Evolutionary conservation across 92 coral and sea anemone species (phyloP).

Genomic region (Palythoa heliodiscus): DNA sequence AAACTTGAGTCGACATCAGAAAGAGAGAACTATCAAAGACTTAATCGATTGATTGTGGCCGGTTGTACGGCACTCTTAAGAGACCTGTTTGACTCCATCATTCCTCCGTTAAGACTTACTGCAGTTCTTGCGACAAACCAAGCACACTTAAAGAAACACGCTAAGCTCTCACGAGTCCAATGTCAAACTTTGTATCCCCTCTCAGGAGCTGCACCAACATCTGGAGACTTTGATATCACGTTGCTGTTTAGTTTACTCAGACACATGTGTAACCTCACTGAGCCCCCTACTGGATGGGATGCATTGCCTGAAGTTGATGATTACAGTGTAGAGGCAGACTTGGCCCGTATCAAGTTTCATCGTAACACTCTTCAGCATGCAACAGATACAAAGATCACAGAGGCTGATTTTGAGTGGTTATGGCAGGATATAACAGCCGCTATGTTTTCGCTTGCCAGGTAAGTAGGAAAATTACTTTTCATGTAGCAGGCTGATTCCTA

Average conservation of each 20-base stretch:
- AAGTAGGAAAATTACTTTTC: background rate
- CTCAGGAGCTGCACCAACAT: background rate
- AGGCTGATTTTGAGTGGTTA: background rate
- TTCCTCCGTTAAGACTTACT: slow-evolving; percentile 3
- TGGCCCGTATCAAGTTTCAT: slow-evolving; percentile 4
- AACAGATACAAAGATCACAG: background rate
- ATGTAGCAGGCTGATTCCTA: background rate
- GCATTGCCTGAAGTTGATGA: slow-evolving; percentile 11
- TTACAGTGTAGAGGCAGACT: background rate
- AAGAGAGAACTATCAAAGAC: slow-evolving; percentile 18
- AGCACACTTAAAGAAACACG: background rate
- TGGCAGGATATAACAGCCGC: background rate
- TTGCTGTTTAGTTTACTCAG: background rate
- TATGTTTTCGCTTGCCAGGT: background rate
- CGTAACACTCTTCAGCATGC: background rate
- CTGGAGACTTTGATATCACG: slow-evolving; percentile 6
- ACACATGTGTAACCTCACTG: slow-evolving; percentile 4
- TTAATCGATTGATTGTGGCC: slow-evolving; percentile 12
- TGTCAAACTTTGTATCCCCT: background rate
- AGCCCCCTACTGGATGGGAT: slow-evolving; percentile 2
- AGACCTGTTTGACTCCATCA: slow-evolving; percentile 17
- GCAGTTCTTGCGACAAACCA: slow-evolving; percentile 4
- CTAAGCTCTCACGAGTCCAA: slow-evolving; percentile 2
- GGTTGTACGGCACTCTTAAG: slow-evolving; percentile 18
- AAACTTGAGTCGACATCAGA: slow-evolving; percentile 9